Conservation (phyloP, 2,797 vertebrate genomes). For the Darevskia mixta region DNA sequence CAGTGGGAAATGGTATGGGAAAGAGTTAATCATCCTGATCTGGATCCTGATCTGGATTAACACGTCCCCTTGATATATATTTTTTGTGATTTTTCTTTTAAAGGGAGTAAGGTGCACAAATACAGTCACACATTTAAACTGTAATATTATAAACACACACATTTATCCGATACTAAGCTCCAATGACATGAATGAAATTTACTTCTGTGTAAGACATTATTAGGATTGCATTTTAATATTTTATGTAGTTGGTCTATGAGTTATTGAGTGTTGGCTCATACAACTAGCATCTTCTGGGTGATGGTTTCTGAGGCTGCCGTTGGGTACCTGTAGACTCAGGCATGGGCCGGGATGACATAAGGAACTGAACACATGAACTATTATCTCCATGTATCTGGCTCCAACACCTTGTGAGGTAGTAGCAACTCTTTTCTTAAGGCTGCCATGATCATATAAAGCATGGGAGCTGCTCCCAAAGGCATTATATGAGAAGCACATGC, state of each 20-base stretch:
- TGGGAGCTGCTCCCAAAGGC: not conserved
- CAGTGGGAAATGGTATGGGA: not conserved
- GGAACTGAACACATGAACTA: not conserved
- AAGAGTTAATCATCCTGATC: not conserved
- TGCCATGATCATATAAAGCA: not conserved
- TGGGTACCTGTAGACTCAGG: not conserved
- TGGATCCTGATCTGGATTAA: not conserved
- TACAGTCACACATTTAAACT: not conserved
- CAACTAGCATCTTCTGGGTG: too few relatives aligned
- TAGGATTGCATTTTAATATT: not conserved
- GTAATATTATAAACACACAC: too few relatives aligned
- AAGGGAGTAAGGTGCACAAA: not conserved
- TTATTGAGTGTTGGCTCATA: not conserved
- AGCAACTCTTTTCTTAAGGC: not conserved
- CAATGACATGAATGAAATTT: too few relatives aligned
- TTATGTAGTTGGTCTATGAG: not conserved
- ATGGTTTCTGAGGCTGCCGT: not conserved
- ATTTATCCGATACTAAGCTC: too few relatives aligned
- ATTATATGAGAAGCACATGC: not conserved
- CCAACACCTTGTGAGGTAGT: not conserved
- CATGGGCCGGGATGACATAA: not conserved
- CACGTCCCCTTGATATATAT: not conserved
- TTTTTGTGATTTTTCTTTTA: too few relatives aligned
- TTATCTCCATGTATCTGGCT: not conserved
- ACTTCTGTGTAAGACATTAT: too few relatives aligned